Evolutionary conservation across 1,140 invertebrate species (phyloP).

Genomic region (Trichomalopsis sarcophagae): DNA sequence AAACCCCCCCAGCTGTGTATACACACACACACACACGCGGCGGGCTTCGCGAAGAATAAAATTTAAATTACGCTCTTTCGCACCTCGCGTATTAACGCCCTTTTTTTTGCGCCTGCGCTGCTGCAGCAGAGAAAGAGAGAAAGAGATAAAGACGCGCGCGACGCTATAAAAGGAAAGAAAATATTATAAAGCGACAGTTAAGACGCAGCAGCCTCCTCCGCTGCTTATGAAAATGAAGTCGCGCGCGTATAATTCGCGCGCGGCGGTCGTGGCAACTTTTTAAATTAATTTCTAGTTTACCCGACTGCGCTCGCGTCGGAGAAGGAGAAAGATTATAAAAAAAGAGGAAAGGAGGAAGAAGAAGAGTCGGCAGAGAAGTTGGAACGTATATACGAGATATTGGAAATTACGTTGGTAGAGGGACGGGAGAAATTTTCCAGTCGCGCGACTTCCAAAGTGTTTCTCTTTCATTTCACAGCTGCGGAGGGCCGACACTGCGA

Average conservation of each 20-base stretch:
- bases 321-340: neutral
- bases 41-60: constrained; percentile 21
- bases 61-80: constrained; percentile 46
- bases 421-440: neutral
- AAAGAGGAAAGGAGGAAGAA: neutral
- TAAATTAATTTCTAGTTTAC: constrained; percentile 34
- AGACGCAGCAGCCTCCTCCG: neutral
- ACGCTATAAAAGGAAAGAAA: constrained; percentile 20
- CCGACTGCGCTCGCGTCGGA: neutral
- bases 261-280: constrained; percentile 13
- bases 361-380: neutral
- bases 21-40: neutral
- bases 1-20: neutral
- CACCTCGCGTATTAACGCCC: neutral
- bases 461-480: neutral
- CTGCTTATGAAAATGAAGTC: constrained; percentile 43
- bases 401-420: neutral
- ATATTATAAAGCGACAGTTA: constrained; percentile 16
- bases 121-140: neutral
- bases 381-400: constrained; percentile 6
- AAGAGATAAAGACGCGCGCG: neutral
- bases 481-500: neutral
- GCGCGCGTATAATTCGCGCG: constrained; percentile 13
- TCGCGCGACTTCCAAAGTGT: neutral
- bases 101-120: neutral